Evolutionary conservation across 2,797 vertebrate genomes (phyloP).

Genomic region (Zenarchopterus dispar): DNA sequence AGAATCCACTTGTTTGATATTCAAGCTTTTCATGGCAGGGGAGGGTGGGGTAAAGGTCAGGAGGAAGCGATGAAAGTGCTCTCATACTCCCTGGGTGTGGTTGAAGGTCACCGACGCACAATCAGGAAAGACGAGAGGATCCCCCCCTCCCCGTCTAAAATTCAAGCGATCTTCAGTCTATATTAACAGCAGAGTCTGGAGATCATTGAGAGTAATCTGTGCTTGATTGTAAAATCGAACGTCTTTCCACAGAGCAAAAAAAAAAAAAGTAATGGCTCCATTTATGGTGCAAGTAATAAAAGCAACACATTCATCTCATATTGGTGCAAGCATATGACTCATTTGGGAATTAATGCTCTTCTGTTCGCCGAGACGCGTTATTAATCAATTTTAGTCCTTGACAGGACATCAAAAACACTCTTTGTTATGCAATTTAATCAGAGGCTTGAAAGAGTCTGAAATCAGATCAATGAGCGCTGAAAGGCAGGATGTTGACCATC

Average conservation of each 20-base stretch:
- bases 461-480: background rate
- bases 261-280: slow-evolving; percentile 16
- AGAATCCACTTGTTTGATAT: too few relatives aligned
- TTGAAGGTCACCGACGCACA: slow-evolving; percentile 44
- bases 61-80: slow-evolving; percentile 8
- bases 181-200: background rate
- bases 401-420: background rate
- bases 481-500: background rate
- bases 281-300: slow-evolving; percentile 33
- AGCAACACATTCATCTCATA: slow-evolving; percentile 11
- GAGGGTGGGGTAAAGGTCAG: slow-evolving; percentile 15
- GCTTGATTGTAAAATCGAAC: background rate
- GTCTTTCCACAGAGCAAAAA: slow-evolving; percentile 7
- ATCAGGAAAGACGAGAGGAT: slow-evolving; percentile 16
- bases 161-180: background rate
- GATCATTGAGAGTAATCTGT: background rate
- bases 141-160: background rate
- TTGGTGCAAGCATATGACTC: too few relatives aligned
- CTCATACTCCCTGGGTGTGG: slow-evolving; percentile 16
- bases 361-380: slow-evolving; percentile 1
- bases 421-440: slow-evolving; percentile 3
- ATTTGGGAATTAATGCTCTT: too few relatives aligned
- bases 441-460: background rate
- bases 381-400: slow-evolving; percentile 3
- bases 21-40: background rate